Evolutionary conservation across 2,113 vertebrate genomes (phyloP).

Genomic region (Hassar affinis): DNA sequence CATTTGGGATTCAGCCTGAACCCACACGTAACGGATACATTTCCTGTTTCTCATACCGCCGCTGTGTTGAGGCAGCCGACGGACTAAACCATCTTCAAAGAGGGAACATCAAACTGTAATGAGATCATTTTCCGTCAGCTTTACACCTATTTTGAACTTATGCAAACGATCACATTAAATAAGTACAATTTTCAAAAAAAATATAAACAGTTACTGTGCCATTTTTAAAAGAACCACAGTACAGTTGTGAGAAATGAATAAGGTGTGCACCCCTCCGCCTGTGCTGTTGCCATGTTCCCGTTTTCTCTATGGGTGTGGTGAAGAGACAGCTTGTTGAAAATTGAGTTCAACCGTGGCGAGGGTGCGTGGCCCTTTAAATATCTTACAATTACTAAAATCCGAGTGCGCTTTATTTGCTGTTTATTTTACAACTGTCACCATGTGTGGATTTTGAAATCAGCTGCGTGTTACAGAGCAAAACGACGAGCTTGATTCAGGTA

Average conservation of each 20-base stretch:
- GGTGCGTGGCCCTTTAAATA: constrained; percentile 55
- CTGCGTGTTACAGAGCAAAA: constrained; percentile 50
- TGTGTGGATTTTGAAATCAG: constrained; percentile 66
- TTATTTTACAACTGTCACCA: constrained; percentile 51
- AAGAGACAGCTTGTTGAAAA: constrained; percentile 71
- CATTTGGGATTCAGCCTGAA: constrained; percentile 38
- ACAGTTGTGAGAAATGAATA: not conserved
- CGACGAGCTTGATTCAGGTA: constrained; percentile 67
- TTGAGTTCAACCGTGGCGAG: constrained; percentile 60
- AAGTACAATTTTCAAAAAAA: no score
- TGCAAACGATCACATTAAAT: no score
- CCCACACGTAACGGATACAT: constrained; percentile 49
- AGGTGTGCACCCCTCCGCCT: constrained; percentile 56
- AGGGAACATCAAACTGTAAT: constrained; percentile 16
- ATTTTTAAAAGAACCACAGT: not conserved
- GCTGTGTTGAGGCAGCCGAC: constrained; percentile 66
- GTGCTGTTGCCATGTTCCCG: constrained; percentile 78
- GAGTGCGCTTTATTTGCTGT: constrained; percentile 40
- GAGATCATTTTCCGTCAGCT: not conserved
- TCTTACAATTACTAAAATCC: constrained; percentile 47
- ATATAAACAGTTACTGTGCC: not conserved
- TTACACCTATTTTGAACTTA: fast-evolving
- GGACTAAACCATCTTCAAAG: constrained; percentile 66
- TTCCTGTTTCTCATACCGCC: constrained; percentile 73
- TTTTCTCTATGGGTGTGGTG: constrained; percentile 79